Conservation (phyloP, 2,888 invertebrate species). For the Steinernema scapterisci region DNA sequence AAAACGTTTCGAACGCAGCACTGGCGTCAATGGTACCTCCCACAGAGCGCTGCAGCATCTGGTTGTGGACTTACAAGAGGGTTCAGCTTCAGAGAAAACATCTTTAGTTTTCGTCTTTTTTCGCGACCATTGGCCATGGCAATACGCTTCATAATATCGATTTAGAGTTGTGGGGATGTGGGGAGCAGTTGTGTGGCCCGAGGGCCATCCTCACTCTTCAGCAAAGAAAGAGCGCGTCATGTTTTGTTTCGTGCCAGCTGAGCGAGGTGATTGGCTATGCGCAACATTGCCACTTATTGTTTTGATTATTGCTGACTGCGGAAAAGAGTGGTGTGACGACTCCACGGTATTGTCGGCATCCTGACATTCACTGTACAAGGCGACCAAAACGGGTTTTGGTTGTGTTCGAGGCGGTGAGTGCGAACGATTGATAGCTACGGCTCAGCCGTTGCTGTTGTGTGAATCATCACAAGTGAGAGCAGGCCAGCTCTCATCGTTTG, state of each 20-base stretch:
- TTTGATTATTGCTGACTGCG: background rate
- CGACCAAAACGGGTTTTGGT: background rate
- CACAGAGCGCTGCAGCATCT: background rate
- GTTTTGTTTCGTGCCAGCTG: background rate
- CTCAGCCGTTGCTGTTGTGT: background rate
- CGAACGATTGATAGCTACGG: background rate
- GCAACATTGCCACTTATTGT: background rate
- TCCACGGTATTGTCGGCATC: background rate
- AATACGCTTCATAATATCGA: conserved; percentile 32
- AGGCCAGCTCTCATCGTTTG: background rate
- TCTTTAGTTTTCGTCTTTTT: conserved; percentile 31
- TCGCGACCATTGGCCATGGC: conserved; percentile 30
- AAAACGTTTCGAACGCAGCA: too few relatives aligned
- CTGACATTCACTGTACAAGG: background rate
- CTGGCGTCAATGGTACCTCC: background rate
- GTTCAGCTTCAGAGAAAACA: conserved; percentile 4
- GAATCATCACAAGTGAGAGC: conserved; percentile 16
- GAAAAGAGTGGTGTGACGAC: background rate
- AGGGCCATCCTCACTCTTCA: conserved; percentile 16
- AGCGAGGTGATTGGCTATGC: background rate
- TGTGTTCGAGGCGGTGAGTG: conserved; percentile 3
- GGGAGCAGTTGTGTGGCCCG: conserved; percentile 28
- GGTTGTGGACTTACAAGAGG: background rate
- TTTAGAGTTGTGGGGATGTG: conserved; percentile 24
- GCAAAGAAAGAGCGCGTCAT: background rate